Percentiles rank a stretch among this genome's conserved stretches.
Conservation (phyloP, 2,113 vertebrate genomes). For the Piliocolobus tephrosceles region DNA sequence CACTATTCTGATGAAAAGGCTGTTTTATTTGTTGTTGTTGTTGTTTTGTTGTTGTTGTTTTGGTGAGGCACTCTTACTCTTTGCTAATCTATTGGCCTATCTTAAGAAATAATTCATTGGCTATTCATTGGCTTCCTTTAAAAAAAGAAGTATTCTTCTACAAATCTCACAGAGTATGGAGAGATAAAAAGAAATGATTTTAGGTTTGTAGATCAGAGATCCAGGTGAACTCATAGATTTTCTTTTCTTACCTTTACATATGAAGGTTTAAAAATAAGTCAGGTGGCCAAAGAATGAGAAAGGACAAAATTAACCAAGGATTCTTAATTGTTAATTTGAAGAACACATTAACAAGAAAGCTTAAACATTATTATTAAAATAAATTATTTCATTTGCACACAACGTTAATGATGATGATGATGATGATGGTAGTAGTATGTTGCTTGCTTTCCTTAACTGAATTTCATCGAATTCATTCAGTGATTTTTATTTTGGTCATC, state of each 20-base stretch:
- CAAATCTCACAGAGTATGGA: neutral
- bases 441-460: neutral
- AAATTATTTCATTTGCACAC: neutral
- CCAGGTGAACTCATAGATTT: neutral
- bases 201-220: neutral
- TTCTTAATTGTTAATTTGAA: slow-evolving; percentile 17
- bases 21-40: neutral
- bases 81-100: neutral
- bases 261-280: slow-evolving; percentile 31
- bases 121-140: neutral
- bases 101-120: slow-evolving; percentile 2
- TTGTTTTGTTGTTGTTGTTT: neutral
- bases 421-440: too few species aligned
- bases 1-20: neutral
- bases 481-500: neutral
- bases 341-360: neutral
- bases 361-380: neutral
- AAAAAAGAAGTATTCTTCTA: neutral
- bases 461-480: slow-evolving; percentile 6
- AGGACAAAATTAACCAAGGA: neutral
- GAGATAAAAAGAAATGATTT: neutral
- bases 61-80: neutral
- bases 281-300: neutral
- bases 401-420: neutral
- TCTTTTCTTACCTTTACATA: neutral